These are phyloP conservation scores for Chaetops frenatus DNA, from an alignment of 2,113 vertebrate genomes.

Conservation along the genomic window DNA sequence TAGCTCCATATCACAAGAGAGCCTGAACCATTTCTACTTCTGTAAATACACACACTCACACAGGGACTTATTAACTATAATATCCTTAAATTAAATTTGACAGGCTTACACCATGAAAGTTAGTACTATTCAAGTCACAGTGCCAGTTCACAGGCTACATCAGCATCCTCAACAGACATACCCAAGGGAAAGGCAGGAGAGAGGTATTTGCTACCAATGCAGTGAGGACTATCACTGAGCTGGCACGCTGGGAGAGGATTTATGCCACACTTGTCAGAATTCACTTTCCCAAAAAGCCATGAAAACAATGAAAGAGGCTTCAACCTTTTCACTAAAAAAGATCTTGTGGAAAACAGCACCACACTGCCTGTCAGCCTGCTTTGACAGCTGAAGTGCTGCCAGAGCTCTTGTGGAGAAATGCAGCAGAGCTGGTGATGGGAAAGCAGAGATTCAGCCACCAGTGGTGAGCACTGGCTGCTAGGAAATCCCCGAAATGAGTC, in stretches of 20 bases:
- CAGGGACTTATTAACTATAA: background rate
- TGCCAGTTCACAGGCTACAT: background rate
- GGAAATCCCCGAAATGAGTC: accelerated
- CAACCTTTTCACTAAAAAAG: background rate
- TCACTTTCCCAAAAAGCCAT: background rate
- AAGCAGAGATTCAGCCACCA: background rate
- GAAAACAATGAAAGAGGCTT: background rate
- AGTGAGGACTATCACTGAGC: background rate
- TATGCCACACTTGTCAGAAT: background rate
- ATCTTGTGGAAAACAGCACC: background rate
- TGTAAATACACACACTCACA: background rate
- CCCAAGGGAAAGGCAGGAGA: background rate
- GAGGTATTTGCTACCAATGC: background rate
- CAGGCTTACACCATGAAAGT: background rate
- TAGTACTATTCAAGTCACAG: background rate
- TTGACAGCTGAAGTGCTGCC: accelerated
- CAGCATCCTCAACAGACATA: background rate
- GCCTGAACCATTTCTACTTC: background rate
- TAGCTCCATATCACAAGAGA: background rate
- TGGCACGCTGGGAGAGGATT: background rate
- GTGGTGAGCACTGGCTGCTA: accelerated
- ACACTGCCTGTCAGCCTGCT: background rate
- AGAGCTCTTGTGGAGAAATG: background rate
- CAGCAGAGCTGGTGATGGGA: accelerated
- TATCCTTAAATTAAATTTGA: background rate